Evolutionary conservation across 2,113 vertebrate genomes (phyloP).

Genomic region (Xyliphius kryptos): DNA sequence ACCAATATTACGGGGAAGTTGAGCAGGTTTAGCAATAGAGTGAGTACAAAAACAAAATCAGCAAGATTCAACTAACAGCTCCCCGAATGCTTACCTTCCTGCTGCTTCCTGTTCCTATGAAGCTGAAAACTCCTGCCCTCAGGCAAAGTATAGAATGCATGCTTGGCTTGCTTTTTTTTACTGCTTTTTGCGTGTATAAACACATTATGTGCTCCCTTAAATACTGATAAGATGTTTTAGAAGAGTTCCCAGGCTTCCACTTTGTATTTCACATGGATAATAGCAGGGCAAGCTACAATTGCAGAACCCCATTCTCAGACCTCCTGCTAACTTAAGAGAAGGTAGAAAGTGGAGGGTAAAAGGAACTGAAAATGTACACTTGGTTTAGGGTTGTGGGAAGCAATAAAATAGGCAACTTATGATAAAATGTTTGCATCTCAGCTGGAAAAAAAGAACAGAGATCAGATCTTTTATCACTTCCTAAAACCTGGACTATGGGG

Average conservation of each 20-base stretch:
- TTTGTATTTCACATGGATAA: not conserved
- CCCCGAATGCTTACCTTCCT: not conserved
- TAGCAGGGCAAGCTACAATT: not conserved
- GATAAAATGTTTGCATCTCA: too few relatives aligned
- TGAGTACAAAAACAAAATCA: not conserved
- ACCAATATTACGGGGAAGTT: not conserved
- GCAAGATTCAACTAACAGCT: slow-evolving; percentile 8
- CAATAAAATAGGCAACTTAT: too few relatives aligned
- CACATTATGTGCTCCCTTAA: slow-evolving; percentile 8
- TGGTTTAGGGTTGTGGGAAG: not conserved
- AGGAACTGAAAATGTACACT: not conserved
- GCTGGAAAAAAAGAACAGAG: not conserved
- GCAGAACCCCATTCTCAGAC: not conserved
- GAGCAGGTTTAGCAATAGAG: slow-evolving; percentile 2
- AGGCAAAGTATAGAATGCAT: slow-evolving; percentile 7
- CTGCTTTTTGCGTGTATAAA: slow-evolving; percentile 4
- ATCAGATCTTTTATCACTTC: slow-evolving; percentile 1
- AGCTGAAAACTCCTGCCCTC: not conserved
- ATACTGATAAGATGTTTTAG: slow-evolving; percentile 12
- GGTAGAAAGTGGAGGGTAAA: too few relatives aligned
- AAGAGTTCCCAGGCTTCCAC: not conserved
- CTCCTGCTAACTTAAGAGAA: not conserved
- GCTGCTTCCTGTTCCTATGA: slow-evolving; percentile 6
- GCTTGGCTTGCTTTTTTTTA: not conserved
- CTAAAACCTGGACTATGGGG: not conserved